These are phyloP conservation scores for Thamnophis elegans DNA, from an alignment of 2,797 vertebrate genomes.

Conservation along the genomic window DNA sequence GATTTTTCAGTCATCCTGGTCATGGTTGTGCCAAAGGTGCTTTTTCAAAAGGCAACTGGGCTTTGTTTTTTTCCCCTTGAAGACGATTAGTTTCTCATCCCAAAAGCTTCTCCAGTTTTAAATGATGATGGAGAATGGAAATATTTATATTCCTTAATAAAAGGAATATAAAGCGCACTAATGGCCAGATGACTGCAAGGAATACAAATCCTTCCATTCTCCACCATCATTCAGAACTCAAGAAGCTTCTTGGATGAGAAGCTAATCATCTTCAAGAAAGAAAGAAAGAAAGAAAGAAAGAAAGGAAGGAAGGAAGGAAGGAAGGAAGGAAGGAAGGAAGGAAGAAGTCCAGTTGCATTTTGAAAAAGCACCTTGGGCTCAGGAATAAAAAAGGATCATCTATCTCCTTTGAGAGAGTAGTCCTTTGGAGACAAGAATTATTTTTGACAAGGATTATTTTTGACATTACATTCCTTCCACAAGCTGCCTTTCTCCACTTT, in stretches of 20 bases:
- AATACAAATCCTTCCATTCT: neutral
- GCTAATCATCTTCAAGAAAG: neutral
- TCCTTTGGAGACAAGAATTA: neutral
- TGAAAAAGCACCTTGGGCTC: neutral
- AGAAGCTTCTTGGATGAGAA: neutral
- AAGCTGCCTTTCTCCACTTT: neutral
- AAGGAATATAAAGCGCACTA: neutral
- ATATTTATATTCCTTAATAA: neutral
- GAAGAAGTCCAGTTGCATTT: neutral
- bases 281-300: too few relatives aligned
- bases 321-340: too few relatives aligned
- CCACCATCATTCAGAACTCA: neutral
- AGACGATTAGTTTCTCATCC: neutral
- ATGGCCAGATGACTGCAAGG: neutral
- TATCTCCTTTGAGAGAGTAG: neutral
- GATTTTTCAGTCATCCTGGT: neutral
- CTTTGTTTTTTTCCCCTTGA: neutral
- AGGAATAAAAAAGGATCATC: neutral
- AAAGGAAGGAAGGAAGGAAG: too few relatives aligned
- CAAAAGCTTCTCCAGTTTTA: neutral
- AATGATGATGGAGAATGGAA: neutral
- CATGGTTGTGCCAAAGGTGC: neutral
- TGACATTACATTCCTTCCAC: neutral
- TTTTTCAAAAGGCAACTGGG: neutral
- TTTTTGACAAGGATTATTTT: neutral